These are phyloP conservation scores for Drosophila melanogaster DNA, from an alignment of 1,140 invertebrate species.

Conservation along the genomic window Release_6_plus_ISO1_MT NC_004354.4:18100001-18100500, in stretches of 20 bases:
- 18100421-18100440: neutral
- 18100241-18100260: neutral
- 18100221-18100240: slow-evolving; percentile 43
- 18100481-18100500: slow-evolving; percentile 5
- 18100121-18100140: neutral
- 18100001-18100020: no score
- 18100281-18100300: slow-evolving; percentile 7
- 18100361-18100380: slow-evolving; percentile 9
- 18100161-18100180: slow-evolving; percentile 36
- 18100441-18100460: slow-evolving; percentile 28
- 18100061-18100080: neutral
- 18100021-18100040: no score
- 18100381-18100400: slow-evolving; percentile 9
- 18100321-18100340: slow-evolving; percentile 5
- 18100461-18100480: slow-evolving; percentile 1
- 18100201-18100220: slow-evolving; percentile 36
- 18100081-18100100: no score
- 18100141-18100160: slow-evolving; percentile 11
- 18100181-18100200: slow-evolving; percentile 40
- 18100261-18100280: slow-evolving; percentile 8
- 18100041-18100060: neutral
- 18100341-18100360: neutral
- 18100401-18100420: slow-evolving; percentile 27
- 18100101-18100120: no score
- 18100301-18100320: slow-evolving; percentile 14